These are phyloP conservation scores for Macquaria ambigua DNA, from an alignment of 2,113 vertebrate genomes.

Conservation along the genomic window DNA sequence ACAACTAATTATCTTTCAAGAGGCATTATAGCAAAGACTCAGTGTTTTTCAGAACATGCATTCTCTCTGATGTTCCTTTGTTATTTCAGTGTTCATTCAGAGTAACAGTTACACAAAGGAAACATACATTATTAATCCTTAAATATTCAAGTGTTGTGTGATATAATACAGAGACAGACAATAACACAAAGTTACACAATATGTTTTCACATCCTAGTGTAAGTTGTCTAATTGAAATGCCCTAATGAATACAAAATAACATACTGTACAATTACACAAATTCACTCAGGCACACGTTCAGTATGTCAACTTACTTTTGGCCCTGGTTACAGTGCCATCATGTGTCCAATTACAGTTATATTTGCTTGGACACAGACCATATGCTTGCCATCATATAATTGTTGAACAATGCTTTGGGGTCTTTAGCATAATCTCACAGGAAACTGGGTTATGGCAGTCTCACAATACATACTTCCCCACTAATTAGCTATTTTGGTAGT, in stretches of 20 bases:
- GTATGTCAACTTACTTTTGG: background rate
- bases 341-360: constrained; percentile 23
- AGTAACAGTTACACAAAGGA: too few relatives aligned
- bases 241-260: background rate
- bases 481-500: background rate
- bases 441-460: background rate
- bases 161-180: background rate
- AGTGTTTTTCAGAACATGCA: background rate
- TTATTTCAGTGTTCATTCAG: background rate
- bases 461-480: background rate
- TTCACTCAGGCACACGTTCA: background rate
- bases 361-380: constrained; percentile 2
- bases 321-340: constrained; percentile 21
- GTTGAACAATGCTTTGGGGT: background rate
- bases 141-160: background rate
- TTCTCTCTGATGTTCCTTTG: background rate
- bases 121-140: background rate
- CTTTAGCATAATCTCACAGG: background rate
- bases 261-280: background rate
- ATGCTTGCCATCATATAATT: background rate
- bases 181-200: background rate
- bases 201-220: background rate
- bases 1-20: background rate
- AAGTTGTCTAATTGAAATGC: background rate
- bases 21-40: background rate